Evolutionary conservation across 92 coral and sea anemone species (phyloP), one percentile per base, ranked within the genome.

Genomic region (Virgularia gustaviana): DNA sequence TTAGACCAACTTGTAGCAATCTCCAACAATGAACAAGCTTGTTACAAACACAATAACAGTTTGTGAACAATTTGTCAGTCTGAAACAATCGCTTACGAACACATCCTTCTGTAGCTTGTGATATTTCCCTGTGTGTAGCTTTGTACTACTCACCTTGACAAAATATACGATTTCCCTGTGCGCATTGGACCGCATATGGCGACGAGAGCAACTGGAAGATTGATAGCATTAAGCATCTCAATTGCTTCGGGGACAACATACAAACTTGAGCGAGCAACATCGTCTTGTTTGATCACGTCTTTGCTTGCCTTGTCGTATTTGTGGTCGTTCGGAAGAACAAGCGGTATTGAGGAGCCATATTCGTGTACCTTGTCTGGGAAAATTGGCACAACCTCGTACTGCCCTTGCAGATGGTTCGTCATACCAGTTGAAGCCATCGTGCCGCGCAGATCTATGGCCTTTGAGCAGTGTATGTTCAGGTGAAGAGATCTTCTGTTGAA

Each of bases 111-210:
- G n/a, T n/a, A n/a, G n/a, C n/a, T n/a, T n/a, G n/a, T n/a, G n/a
- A n/a, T 9, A 41, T 9, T 41, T 41, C 57, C 8, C n/a, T 16
- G 33, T 39, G 33, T 25, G 6, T 19, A 24, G 16, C 24, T 3
- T 35, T 31, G n/a, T 23, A 41, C 45, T 23, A 49, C 61, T 6
- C 36, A 68, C 75, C 75, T 68, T 18, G 75, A 68, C 38, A 68
- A 31, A 18, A 68, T 68, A 27, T 68, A 68, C 19, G 75, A 68
- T 32, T 68, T 68, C 6, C 75, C 75, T 18, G 75, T 68, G 6
- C 75, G 60, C 61, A 68, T 49, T 20, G 75, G 75, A 13, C 75
- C 75, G 24, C 75, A 68, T 49, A 68, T 68, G 29, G 75, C n/a
- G 16, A 68, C n/a, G 19, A 68, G 33, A 68, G 61, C 75, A 5